Evolutionary conservation across 2,113 vertebrate genomes (phyloP).

Genomic region (Mesitornis unicolor): DNA sequence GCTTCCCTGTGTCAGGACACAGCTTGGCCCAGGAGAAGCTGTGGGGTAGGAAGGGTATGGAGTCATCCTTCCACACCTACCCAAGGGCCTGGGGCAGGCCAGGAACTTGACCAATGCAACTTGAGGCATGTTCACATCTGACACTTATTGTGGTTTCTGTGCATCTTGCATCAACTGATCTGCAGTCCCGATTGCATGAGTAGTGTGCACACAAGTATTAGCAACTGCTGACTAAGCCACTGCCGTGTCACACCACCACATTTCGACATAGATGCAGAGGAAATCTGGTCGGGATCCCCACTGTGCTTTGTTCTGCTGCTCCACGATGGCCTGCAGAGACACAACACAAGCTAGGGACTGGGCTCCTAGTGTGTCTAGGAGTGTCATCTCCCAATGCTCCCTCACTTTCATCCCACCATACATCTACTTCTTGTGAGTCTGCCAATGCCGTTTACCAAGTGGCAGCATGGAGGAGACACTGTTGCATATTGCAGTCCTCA

Average conservation of each 20-base stretch:
- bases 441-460: background rate
- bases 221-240: background rate
- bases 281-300: background rate
- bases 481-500: background rate
- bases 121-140: background rate
- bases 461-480: background rate
- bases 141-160: background rate
- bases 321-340: background rate
- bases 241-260: rapidly evolving
- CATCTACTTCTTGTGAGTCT: background rate
- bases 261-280: rapidly evolving
- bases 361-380: no score
- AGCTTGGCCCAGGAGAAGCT: background rate
- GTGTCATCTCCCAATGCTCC: background rate
- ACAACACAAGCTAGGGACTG: background rate
- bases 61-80: background rate
- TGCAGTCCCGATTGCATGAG: background rate
- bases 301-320: background rate
- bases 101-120: background rate
- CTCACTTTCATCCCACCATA: background rate
- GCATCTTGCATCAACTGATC: background rate
- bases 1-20: background rate
- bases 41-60: background rate
- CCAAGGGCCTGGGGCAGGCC: background rate
- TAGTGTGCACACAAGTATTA: background rate